A percentile compares a stretch with the other conserved stretches of the same genome.
Evolutionary conservation across 2,113 vertebrate genomes (phyloP).

Genomic region (Silurus asotus): DNA sequence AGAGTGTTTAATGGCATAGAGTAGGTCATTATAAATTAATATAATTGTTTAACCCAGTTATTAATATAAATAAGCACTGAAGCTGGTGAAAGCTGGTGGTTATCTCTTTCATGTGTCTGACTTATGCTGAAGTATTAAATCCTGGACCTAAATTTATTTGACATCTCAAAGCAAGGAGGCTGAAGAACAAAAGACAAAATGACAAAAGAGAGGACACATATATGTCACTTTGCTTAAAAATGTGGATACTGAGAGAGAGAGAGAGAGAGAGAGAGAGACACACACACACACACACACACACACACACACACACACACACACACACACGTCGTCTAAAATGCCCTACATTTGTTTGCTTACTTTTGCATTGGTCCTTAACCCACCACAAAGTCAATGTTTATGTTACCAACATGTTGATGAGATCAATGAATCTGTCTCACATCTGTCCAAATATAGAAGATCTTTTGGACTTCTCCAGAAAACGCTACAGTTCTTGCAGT

Average conservation of each 20-base stretch:
- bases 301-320: neutral
- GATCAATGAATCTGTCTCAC: neutral
- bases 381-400: neutral
- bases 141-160: slow-evolving; percentile 14
- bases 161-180: slow-evolving; percentile 14
- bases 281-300: neutral
- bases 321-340: neutral
- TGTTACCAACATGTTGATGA: neutral
- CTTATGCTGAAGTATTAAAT: slow-evolving; percentile 23
- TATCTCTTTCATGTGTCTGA: slow-evolving; percentile 21
- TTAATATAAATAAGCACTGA: slow-evolving; percentile 15
- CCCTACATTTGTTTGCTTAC: neutral
- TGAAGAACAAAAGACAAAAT: too few relatives aligned
- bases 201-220: neutral
- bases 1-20: neutral
- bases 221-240: neutral
- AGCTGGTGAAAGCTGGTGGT: neutral
- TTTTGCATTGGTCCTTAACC: neutral
- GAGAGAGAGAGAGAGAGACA: too few relatives aligned
- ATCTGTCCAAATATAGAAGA: neutral
- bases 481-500: neutral
- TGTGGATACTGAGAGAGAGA: neutral
- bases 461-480: neutral
- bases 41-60: neutral
- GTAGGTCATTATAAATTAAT: slow-evolving; percentile 12